Evolutionary conservation across 1,140 invertebrate species (phyloP), one percentile per base, ranked within the genome.

Genomic region (Sweltsa coloradensis): DNA sequence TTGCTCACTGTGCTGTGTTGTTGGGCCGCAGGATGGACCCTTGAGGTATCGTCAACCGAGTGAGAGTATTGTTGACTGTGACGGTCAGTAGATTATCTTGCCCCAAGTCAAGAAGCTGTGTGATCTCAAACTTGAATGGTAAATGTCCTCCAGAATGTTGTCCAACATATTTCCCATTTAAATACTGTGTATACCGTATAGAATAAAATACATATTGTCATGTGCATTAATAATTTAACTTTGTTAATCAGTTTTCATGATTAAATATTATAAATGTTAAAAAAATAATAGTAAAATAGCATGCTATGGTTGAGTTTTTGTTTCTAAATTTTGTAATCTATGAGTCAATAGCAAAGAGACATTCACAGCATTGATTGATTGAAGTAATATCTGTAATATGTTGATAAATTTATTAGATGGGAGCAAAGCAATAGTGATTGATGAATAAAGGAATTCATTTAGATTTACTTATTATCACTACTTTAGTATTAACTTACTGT

Each of bases 31-130:
- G 25, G 14, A 57, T 29, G 18, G n/a, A 45, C 1, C 69, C 71
- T 55, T 73, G 71, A 14, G 72, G 72, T 11, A 74, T 55, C 6
- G 72, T 72, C 23, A 55, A 43, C 5, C 53, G 51, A 5, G 67
- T 72, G 3, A 83, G 62, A 3, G 75, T 81, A 57, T 81, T 83
- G 59, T 82, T 82, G 0, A 83, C 63, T 34, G 75, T 76, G 6
- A 83, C 70, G 21, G 76, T 78, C 9, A 82, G 44, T 5, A 57
- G 36, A 55, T 78, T 77, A 14, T 47, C 23, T n/a, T 43, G n/a
- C 14, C 54, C 55, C 55, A 55, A 65, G 2, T 11, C 11, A 6
- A 49, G 19, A n/a, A 45, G 13, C 16, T 23, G 19, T 5, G 63
- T 66, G 7, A 79, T 57, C 16, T 74, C 68, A 25, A 57, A 58